Percentiles rank a stretch among this genome's conserved stretches.
These are phyloP conservation scores for Dryas iulia DNA, from an alignment of 1,140 invertebrate genomes.

Conservation along the genomic window DNA sequence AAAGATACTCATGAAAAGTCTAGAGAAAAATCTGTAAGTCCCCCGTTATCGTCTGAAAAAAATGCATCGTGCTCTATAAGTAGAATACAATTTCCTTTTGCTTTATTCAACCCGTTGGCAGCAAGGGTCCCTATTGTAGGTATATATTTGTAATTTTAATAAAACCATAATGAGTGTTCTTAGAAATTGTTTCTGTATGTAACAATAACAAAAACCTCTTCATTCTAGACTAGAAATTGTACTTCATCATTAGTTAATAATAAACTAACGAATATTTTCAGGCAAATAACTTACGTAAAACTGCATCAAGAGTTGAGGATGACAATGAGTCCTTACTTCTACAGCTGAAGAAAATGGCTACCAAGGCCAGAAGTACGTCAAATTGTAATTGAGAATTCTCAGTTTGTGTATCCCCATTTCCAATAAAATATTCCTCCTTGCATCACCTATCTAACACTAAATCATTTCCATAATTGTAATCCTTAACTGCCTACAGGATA, in stretches of 20 bases:
- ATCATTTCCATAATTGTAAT: slow-evolving; percentile 38
- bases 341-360: slow-evolving; percentile 96
- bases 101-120: slow-evolving; percentile 73
- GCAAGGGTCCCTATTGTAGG: slow-evolving; percentile 76
- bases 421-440: slow-evolving; percentile 32
- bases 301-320: slow-evolving; percentile 92
- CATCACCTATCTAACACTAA: slow-evolving; percentile 38
- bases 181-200: slow-evolving; percentile 13
- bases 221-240: slow-evolving; percentile 27
- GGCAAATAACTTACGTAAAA: slow-evolving; percentile 91
- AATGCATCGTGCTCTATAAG: slow-evolving; percentile 38
- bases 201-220: slow-evolving; percentile 20
- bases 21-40: slow-evolving; percentile 66
- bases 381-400: slow-evolving; percentile 59
- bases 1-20: slow-evolving; percentile 33
- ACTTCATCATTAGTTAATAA: slow-evolving; percentile 41
- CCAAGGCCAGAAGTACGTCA: slow-evolving; percentile 88
- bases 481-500: slow-evolving; percentile 32
- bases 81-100: slow-evolving; percentile 61
- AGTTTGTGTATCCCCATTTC: slow-evolving; percentile 52
- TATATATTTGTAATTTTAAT: slow-evolving; percentile 48
- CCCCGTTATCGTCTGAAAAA: slow-evolving; percentile 69
- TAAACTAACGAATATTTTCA: slow-evolving; percentile 81
- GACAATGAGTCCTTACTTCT: slow-evolving; percentile 95
- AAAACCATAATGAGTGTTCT: background rate